phyloP scores from a whole-genome alignment of 2,113 vertebrate species.

The Ailurus styani region DNA sequence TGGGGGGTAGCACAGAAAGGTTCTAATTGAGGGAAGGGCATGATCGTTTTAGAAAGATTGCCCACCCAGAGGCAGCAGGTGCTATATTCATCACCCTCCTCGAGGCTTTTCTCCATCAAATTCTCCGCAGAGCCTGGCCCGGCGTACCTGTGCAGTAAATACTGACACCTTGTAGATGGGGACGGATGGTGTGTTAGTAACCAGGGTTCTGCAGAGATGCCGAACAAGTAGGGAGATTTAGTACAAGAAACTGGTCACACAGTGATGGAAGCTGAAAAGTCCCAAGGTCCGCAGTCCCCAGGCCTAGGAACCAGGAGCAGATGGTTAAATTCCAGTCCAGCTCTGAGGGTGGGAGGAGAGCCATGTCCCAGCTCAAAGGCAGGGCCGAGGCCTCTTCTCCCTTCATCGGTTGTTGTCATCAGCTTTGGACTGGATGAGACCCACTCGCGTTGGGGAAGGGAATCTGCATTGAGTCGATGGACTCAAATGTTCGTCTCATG shows the following conservation, averaged over 20 bases:
- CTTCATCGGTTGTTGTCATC: not conserved
- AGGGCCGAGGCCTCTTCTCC: not conserved
- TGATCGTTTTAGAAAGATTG: not conserved
- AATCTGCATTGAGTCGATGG: not conserved
- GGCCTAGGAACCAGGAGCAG: not conserved
- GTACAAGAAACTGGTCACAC: not conserved
- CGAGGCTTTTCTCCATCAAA: not conserved
- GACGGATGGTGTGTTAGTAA: not conserved
- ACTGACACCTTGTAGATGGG: not conserved
- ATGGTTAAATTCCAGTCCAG: not conserved
- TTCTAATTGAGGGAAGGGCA: not conserved
- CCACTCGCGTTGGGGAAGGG: not conserved
- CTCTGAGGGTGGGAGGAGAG: not conserved
- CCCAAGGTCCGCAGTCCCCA: not conserved
- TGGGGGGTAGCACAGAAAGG: not conserved
- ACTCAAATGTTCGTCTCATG: not conserved
- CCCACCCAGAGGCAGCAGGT: not conserved
- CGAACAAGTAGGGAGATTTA: not conserved
- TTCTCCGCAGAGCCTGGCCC: not conserved
- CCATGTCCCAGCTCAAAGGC: not conserved
- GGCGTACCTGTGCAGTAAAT: rapidly evolving
- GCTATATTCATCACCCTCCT: not conserved
- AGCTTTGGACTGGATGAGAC: not conserved
- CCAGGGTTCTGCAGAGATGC: not conserved
- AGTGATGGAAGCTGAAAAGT: not conserved